Conservation (phyloP, 2,888 invertebrate genomes). For the Lacanobia wlatinum region DNA sequence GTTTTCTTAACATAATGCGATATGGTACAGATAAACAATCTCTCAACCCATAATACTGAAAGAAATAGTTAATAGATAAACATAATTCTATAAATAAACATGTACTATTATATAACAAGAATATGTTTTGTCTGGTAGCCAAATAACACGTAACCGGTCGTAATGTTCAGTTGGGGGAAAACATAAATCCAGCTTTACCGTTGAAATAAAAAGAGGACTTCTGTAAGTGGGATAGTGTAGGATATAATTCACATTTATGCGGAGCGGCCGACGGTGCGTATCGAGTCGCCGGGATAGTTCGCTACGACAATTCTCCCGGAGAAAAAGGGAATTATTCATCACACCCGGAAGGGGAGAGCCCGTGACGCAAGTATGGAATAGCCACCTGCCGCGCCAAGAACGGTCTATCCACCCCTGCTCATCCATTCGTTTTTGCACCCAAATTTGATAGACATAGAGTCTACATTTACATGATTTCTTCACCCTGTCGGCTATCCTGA, state of each 20-base stretch:
- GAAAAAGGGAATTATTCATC: conserved; percentile 91
- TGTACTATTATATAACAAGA: conserved; percentile 57
- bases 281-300: conserved; percentile 88
- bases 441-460: conserved; percentile 61
- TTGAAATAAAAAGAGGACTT: conserved; percentile 88
- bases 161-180: conserved; percentile 81
- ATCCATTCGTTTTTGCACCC: conserved; percentile 53
- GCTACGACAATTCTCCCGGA: conserved; percentile 89
- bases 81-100: conserved; percentile 46
- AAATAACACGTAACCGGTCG: conserved; percentile 76
- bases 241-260: conserved; percentile 90
- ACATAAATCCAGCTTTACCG: conserved; percentile 85
- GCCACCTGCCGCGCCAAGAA: conserved; percentile 80
- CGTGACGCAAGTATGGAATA: conserved; percentile 90
- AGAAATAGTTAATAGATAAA: conserved; percentile 27
- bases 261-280: conserved; percentile 87
- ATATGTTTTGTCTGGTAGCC: conserved; percentile 68
- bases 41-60: conserved; percentile 2
- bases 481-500: conserved; percentile 73
- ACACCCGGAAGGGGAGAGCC: conserved; percentile 91
- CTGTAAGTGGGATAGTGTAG: conserved; percentile 87
- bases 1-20: neutral
- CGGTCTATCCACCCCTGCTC: conserved; percentile 69
- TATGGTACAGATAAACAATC: conserved; percentile 1
- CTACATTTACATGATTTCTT: conserved; percentile 56